Conservation (phyloP, 1,140 invertebrate species). For the Ruditapes philippinarum region DNA sequence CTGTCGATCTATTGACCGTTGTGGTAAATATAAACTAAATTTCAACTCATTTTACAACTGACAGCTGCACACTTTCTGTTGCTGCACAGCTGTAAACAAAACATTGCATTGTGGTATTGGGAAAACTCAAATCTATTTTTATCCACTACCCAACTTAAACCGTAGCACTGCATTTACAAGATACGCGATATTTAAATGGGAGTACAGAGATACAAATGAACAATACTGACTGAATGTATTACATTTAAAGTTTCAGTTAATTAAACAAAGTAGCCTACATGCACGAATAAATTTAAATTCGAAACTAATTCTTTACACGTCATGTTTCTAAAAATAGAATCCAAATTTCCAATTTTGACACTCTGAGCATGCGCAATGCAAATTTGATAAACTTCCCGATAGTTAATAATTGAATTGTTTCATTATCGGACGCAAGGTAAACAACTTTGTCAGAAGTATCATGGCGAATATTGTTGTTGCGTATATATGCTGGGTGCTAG, state of each 20-base stretch:
- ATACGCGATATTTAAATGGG: too few species aligned
- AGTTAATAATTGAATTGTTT: conserved; percentile 13
- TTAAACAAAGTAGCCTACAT: too few species aligned
- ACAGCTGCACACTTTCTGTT: conserved; percentile 24
- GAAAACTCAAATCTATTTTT: conserved; percentile 46
- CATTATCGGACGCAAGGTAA: not conserved
- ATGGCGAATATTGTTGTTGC: conserved; percentile 90
- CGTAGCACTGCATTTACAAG: too few species aligned
- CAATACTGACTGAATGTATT: too few species aligned
- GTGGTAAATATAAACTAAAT: not conserved
- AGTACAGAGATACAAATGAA: too few species aligned
- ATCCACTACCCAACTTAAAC: not conserved
- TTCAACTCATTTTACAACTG: not conserved
- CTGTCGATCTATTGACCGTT: conserved; percentile 80
- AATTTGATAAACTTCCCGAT: conserved; percentile 35
- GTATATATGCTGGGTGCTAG: conserved; percentile 95
- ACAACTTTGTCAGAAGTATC: not conserved
- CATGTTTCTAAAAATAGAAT: conserved; percentile 52
- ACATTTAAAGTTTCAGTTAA: too few species aligned
- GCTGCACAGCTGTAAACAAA: conserved; percentile 69
- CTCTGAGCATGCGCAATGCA: conserved; percentile 54
- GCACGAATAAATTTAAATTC: too few species aligned
- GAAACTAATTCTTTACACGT: conserved; percentile 42
- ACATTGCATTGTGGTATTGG: conserved; percentile 70
- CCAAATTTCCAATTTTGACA: not conserved